phyloP scores from a whole-genome alignment of 2,113 vertebrate species.

The Hippocampus guttulatus region DNA sequence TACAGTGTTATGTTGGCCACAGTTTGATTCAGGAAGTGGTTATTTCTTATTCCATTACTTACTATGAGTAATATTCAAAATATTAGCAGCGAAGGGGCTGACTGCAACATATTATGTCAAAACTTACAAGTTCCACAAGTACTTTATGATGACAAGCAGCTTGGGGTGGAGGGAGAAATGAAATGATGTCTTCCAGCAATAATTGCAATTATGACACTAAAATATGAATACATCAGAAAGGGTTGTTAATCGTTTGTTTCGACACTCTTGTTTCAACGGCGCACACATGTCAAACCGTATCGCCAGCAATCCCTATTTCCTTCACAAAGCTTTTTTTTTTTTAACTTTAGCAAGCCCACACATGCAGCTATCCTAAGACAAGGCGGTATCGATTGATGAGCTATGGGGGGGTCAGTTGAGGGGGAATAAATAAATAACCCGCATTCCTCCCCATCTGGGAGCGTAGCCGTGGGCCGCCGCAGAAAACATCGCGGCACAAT shows the following conservation, averaged over 20 bases:
- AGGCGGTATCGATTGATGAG: slow-evolving; percentile 53
- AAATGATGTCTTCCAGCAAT: background rate
- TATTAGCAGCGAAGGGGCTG: too few relatives aligned
- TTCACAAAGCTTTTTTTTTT: slow-evolving; percentile 49
- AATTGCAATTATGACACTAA: background rate
- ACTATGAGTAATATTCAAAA: too few relatives aligned
- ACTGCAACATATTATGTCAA: background rate
- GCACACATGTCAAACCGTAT: background rate
- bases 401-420: background rate
- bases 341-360: slow-evolving; percentile 33
- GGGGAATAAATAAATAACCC: slow-evolving; percentile 21
- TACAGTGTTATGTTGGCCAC: too few relatives aligned
- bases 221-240: background rate
- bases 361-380: slow-evolving; percentile 25
- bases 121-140: background rate
- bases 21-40: too few relatives aligned
- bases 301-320: slow-evolving; percentile 11
- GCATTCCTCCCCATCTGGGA: slow-evolving; percentile 57
- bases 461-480: slow-evolving; percentile 34
- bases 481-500: slow-evolving; percentile 49
- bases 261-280: background rate
- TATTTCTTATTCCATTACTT: too few relatives aligned
- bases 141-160: background rate
- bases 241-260: background rate
- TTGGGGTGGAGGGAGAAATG: background rate